Evolutionary conservation across 1,140 invertebrate species (phyloP).

Genomic region (Bombus pyrosoma): DNA sequence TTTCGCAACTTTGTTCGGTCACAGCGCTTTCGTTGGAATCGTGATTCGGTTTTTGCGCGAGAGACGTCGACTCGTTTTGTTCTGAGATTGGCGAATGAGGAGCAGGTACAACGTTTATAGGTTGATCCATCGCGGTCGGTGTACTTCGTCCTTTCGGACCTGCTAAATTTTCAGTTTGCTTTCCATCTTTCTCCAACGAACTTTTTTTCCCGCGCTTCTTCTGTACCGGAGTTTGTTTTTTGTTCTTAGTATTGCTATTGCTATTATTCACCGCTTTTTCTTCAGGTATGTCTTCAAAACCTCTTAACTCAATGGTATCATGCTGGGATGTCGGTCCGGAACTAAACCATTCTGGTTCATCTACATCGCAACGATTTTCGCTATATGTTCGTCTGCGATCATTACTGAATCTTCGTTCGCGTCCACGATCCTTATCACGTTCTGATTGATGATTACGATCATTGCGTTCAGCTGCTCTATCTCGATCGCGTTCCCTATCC

Average conservation of each 20-base stretch:
- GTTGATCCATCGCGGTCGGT: slow-evolving; percentile 76
- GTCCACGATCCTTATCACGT: slow-evolving; percentile 76
- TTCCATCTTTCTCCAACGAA: slow-evolving; percentile 72
- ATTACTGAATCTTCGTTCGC: slow-evolving; percentile 79
- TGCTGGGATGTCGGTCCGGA: slow-evolving; percentile 94
- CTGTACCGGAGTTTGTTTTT: slow-evolving; percentile 79
- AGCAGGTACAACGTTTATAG: slow-evolving; percentile 66
- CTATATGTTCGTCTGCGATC: slow-evolving; percentile 82
- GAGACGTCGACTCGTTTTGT: slow-evolving; percentile 66
- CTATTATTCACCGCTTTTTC: slow-evolving; percentile 75
- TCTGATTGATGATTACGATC: slow-evolving; percentile 69
- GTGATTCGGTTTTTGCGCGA: slow-evolving; percentile 64
- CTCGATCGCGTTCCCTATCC: slow-evolving; percentile 72
- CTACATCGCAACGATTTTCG: slow-evolving; percentile 79
- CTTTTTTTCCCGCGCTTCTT: slow-evolving; percentile 78
- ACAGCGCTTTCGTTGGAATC: slow-evolving; percentile 58
- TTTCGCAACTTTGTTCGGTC: slow-evolving; percentile 66
- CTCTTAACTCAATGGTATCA: slow-evolving; percentile 96
- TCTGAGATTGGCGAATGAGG: slow-evolving; percentile 79
- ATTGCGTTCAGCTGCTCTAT: slow-evolving; percentile 60
- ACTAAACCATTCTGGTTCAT: slow-evolving; percentile 91
- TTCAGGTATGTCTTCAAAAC: slow-evolving; percentile 90
- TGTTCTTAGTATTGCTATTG: slow-evolving; percentile 73
- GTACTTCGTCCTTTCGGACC: slow-evolving; percentile 79
- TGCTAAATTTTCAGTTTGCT: slow-evolving; percentile 67